Base-by-base conservation (phyloP, 1,140 invertebrate species). In the Theocolax elegans region DNA sequence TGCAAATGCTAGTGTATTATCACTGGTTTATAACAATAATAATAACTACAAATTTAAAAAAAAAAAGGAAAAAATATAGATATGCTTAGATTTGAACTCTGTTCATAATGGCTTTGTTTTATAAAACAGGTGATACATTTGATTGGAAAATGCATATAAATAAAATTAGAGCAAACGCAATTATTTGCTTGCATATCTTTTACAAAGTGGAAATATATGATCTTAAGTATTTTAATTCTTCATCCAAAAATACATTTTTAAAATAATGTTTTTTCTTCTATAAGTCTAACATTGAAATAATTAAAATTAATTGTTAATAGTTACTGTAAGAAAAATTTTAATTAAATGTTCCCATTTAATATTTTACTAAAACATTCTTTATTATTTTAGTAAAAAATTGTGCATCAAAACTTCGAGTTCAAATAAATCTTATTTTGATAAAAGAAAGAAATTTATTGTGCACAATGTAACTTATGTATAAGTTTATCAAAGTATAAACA, bases 1-100 rank as follows among this genome's bases (percentile, higher is more conserved):
- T 67, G 1, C 49, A 67, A 67, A 25, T 40, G 15, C 27, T 59
- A 23, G 23, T 19, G 21, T 59, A 21, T 59, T 15, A 59, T 49
- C 53, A 42, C 40, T 27, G n/a, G 1, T 25, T 59, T 21, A 29
- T 48, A 44, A 67, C 38, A 58, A 38, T 46, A 58, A 42, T 12
- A 13, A 58, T 46, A 46, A 19, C 40, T 46, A 46, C n/a, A n/a
- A n/a, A 0, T 48, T 40, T 25, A 40, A 48, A 35, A 7, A 46
- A 35, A 48, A 27, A 46, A 59, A 6, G 4, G 15, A 35, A 17
- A 46, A 56, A 17, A 40, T n/a, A 40, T 9, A 58, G 40, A 46
- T 58, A 58, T 67, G 23, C 25, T 56, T 21, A 17, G n/a, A 35
- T 56, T 54, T 66, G n/a, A 44, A 56, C 53, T 67, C 56, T 65